phyloP scores from a whole-genome alignment of 2,797 vertebrate species.

The Cyclura pinguis region DNA sequence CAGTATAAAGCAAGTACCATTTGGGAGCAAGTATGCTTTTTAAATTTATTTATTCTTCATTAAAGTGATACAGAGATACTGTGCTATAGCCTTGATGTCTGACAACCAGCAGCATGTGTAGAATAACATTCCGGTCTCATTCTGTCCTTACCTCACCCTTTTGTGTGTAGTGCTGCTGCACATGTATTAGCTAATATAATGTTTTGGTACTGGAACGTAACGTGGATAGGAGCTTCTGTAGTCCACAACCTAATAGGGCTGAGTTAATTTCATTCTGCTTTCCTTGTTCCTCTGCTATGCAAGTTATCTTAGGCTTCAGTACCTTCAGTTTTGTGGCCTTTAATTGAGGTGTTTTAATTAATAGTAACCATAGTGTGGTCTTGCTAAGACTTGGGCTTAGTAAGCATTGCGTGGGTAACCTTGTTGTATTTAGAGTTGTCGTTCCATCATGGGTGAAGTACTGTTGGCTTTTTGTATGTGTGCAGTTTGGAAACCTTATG shows the following conservation, averaged over 20 bases:
- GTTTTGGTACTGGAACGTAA: constrained; percentile 43
- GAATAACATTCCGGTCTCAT: constrained; percentile 41
- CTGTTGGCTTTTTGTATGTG: neutral
- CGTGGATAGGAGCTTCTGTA: constrained; percentile 34
- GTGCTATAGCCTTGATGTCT: constrained; percentile 37
- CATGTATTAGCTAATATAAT: constrained; percentile 60
- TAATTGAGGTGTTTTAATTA: constrained; percentile 23
- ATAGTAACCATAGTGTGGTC: constrained; percentile 25
- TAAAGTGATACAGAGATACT: constrained; percentile 6
- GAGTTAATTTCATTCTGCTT: constrained; percentile 38
- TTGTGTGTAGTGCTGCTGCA: constrained; percentile 66
- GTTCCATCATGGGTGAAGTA: no score
- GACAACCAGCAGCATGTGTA: constrained; percentile 29
- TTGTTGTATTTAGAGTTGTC: neutral
- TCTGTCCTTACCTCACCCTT: constrained; percentile 67
- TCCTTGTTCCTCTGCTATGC: neutral
- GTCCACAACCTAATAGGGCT: constrained; percentile 14
- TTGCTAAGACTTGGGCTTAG: neutral
- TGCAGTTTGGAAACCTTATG: neutral
- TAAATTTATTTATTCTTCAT: neutral
- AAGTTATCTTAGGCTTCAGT: constrained; percentile 35
- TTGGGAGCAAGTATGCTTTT: neutral
- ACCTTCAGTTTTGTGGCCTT: constrained; percentile 23
- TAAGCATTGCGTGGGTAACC: constrained; percentile 18
- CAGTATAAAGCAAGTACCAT: constrained; percentile 42